Evolutionary conservation across 2,888 invertebrate genomes (phyloP).

Genomic region (Diarsia brunnea): DNA sequence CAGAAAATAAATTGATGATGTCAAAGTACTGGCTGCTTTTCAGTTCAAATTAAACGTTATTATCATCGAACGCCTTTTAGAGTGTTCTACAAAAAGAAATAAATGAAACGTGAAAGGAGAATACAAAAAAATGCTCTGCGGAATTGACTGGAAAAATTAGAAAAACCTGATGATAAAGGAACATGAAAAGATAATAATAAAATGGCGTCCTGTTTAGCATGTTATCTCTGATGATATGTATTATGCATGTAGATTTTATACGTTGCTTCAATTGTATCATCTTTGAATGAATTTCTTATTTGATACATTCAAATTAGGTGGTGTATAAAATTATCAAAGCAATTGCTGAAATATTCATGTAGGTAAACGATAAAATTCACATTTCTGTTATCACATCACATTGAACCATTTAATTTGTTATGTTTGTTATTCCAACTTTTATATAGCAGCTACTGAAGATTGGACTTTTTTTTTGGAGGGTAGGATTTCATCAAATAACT

Average conservation of each 20-base stretch:
- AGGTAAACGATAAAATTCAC: neutral
- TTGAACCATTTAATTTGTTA: neutral
- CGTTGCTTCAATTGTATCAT: conserved; percentile 39
- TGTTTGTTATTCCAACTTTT: too few species aligned
- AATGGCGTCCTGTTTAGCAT: conserved; percentile 45
- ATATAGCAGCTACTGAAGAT: neutral
- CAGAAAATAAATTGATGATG: conserved; percentile 1
- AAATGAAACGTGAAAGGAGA: conserved; percentile 14
- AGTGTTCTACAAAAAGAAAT: neutral
- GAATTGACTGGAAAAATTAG: conserved; percentile 47
- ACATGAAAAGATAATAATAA: conserved; percentile 41
- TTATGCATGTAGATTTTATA: conserved; percentile 61
- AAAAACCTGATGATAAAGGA: conserved; percentile 22
- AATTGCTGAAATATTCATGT: conserved; percentile 21
- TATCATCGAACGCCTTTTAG: conserved; percentile 29
- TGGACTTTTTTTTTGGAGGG: too few species aligned
- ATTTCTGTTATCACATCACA: neutral
- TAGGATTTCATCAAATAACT: too few species aligned
- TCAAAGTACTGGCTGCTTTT: neutral
- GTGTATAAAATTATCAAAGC: neutral
- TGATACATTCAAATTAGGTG: conserved; percentile 39
- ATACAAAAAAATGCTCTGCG: conserved; percentile 17
- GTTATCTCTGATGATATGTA: conserved; percentile 54
- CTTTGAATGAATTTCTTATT: conserved; percentile 50
- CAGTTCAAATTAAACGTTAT: conserved; percentile 23